A percentile compares a stretch with the other conserved stretches of the same genome.
These are phyloP conservation scores for Andrena marginata DNA, from an alignment of 2,888 invertebrate species.

Conservation along the genomic window DNA sequence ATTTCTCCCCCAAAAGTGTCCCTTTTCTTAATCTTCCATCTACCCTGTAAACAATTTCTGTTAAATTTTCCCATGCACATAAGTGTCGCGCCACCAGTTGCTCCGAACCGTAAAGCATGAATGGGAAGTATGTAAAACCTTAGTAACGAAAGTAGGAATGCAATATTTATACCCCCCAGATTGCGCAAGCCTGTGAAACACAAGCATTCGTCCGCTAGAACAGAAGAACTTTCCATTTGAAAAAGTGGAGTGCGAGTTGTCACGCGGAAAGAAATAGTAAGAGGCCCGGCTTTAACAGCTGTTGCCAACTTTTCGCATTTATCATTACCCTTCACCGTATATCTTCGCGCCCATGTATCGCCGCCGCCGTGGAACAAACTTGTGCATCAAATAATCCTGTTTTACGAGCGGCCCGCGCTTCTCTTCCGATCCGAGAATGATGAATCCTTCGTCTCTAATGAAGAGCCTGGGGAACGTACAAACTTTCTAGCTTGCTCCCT, in stretches of 20 bases:
- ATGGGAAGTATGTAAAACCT: no score
- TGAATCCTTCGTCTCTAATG: conserved; percentile 16
- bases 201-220: neutral
- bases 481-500: neutral
- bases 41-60: no score
- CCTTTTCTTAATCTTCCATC: no score
- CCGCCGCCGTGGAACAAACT: conserved; percentile 48
- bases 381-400: conserved; percentile 61
- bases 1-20: no score
- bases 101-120: no score
- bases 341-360: conserved; percentile 49
- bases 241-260: conserved; percentile 32
- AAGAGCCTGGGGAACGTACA: neutral
- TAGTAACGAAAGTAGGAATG: no score
- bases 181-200: neutral
- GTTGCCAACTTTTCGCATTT: conserved; percentile 69
- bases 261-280: conserved; percentile 23
- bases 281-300: conserved; percentile 53
- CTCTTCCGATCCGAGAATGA: conserved; percentile 30
- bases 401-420: conserved; percentile 40
- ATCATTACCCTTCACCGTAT: conserved; percentile 58
- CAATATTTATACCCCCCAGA: no score
- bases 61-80: no score
- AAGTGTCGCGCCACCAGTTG: no score
- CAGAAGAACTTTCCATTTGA: neutral